Base-by-base conservation (phyloP, 2,888 invertebrate genomes). In the Pseudeuparius sepicola region DNA sequence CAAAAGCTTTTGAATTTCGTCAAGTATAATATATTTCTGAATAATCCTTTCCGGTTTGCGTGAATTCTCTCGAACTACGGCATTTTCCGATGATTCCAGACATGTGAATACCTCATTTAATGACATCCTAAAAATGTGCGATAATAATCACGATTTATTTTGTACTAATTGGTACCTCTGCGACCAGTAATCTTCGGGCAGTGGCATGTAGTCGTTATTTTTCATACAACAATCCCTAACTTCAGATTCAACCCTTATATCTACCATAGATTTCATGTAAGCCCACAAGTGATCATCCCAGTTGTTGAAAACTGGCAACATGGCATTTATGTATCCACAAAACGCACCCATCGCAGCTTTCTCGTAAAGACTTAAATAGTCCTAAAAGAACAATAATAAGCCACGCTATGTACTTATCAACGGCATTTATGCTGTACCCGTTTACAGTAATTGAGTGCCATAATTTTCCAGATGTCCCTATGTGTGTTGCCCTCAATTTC, bases 281-380 rank as follows among this genome's bases (percentile, higher is more conserved):
- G 88, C 85, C 94, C 94, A 96, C 14, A 94, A 64, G 41, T 81
- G 66, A 59, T 96, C 94, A 52, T 86, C 79, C 93, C 93, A 96
- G 14, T 75, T 77, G n/a, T 68, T 66, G 41, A 87, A 81, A 7
- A 81, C 75, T 0, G 78, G 70, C 23, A 92, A 60, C n/a, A 92
- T 59, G 4, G 83, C 75, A 16, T 74, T 66, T 24, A 93, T 61
- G 57, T 90, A 79, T 0, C 94, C 94, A 61, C 89, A 86, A 29
- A 90, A 71, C 30, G 79, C 71, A 2, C 78, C 88, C 39, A 84
- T 70, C 10, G 85, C 71, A 3, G 86, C 87, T 48, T 72, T 64
- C 67, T 75, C 52, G 66, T 71, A 46, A 59, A 64, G 36, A 56
- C 54, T 71, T 65, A 77, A 30, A 68, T 58, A 56, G 64, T 70